phyloP scores from a whole-genome alignment of 2,888 invertebrate genomes.

The Hetaerina titia region DNA sequence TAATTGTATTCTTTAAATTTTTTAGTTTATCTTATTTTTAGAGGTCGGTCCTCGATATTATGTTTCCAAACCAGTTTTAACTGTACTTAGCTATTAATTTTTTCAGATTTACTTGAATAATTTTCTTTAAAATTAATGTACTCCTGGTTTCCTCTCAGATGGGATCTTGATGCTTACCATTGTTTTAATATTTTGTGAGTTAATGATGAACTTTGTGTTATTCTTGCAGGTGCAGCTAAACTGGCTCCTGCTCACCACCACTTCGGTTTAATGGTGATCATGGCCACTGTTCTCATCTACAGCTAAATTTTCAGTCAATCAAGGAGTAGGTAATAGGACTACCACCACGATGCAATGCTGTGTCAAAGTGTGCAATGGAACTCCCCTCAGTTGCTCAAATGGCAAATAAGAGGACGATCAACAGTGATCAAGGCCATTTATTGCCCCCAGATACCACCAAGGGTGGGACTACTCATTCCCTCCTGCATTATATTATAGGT shows the following conservation, averaged over 20 bases:
- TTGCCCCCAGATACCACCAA: slow-evolving; percentile 2
- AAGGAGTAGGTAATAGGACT: slow-evolving; percentile 37
- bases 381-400: not conserved
- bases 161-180: too few species aligned
- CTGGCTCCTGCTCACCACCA: slow-evolving; percentile 30
- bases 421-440: slow-evolving; percentile 34
- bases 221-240: slow-evolving; percentile 1
- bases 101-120: too few species aligned
- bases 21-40: too few species aligned
- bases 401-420: slow-evolving; percentile 1
- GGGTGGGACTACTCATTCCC: slow-evolving; percentile 2
- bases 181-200: too few species aligned
- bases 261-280: slow-evolving; percentile 25
- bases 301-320: not conserved
- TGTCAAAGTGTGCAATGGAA: not conserved
- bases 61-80: too few species aligned
- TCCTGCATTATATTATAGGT: not conserved
- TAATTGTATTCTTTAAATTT: too few species aligned
- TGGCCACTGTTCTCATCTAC: slow-evolving; percentile 3
- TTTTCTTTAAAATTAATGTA: too few species aligned
- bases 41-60: too few species aligned
- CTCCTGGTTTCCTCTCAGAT: too few species aligned
- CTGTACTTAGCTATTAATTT: too few species aligned
- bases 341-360: not conserved
- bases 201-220: not conserved